phyloP scores from a whole-genome alignment of 2,113 vertebrate genomes.

The Indicator maculatus region DNA sequence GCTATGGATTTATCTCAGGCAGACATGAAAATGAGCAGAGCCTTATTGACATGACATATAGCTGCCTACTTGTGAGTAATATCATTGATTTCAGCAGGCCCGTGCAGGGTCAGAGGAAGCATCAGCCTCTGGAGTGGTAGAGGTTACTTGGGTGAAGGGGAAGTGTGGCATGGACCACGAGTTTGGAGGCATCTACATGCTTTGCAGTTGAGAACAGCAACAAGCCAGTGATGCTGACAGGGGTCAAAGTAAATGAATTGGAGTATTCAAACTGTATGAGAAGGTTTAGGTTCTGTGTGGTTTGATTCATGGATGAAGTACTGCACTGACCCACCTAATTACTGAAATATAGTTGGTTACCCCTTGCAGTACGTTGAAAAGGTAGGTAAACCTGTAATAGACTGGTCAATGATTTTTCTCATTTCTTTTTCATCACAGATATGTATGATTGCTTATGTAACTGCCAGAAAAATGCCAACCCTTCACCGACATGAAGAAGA shows the following conservation, averaged over 20 bases:
- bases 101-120: not conserved
- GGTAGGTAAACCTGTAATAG: not conserved
- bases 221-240: not conserved
- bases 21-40: accelerated
- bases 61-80: accelerated
- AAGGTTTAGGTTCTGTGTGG: not conserved
- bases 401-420: not conserved
- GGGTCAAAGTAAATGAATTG: not conserved
- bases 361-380: not conserved
- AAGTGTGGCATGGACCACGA: accelerated
- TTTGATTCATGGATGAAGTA: not conserved
- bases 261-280: not conserved
- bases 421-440: slow-evolving; percentile 73
- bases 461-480: slow-evolving; percentile 78
- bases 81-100: not conserved
- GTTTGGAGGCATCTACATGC: accelerated
- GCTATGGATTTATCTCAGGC: accelerated
- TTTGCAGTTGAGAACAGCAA: not conserved
- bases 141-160: not conserved
- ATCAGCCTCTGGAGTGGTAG: too few relatives aligned
- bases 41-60: accelerated
- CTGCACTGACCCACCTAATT: not conserved
- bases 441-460: slow-evolving; percentile 81
- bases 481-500: slow-evolving; percentile 80
- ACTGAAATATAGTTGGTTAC: not conserved